Percentiles rank a stretch among this genome's conserved stretches.
These are phyloP conservation scores for Solea senegalensis DNA, from an alignment of 2,113 vertebrate genomes.

Conservation along the genomic window DNA sequence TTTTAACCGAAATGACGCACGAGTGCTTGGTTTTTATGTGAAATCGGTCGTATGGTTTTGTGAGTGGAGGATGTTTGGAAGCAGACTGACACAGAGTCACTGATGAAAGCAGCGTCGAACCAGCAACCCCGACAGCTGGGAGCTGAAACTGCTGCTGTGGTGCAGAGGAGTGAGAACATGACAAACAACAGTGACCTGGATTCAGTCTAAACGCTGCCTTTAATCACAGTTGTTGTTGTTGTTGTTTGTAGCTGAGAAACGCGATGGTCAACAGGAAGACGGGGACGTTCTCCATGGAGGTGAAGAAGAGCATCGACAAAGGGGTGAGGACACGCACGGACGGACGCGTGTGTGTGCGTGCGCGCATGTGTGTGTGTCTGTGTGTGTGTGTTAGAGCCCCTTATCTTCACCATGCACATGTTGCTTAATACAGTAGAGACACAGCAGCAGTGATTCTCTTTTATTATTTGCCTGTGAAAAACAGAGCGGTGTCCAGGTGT, in stretches of 20 bases:
- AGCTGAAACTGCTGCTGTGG: no score
- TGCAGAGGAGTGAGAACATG: not conserved
- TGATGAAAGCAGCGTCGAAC: not conserved
- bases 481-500: constrained; percentile 29
- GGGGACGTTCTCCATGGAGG: constrained; percentile 96
- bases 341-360: constrained; percentile 24
- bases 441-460: constrained; percentile 61
- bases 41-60: no score
- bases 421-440: constrained; percentile 66
- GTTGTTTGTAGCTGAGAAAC: constrained; percentile 87
- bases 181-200: not conserved
- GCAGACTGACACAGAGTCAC: no score
- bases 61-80: no score
- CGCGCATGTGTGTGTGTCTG: constrained; percentile 71
- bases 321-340: constrained; percentile 85
- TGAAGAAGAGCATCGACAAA: constrained; percentile 98
- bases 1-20: no score
- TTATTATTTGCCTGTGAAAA: constrained; percentile 47
- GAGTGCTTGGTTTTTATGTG: no score
- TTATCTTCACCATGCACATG: constrained; percentile 78
- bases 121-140: no score
- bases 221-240: no score
- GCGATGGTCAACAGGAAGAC: constrained; percentile 99
- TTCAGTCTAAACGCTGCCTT: no score
- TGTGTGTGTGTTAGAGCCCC: constrained; percentile 62